Evolutionary conservation across 2,888 invertebrate species (phyloP).

Genomic region (Lepidonotus clava): DNA sequence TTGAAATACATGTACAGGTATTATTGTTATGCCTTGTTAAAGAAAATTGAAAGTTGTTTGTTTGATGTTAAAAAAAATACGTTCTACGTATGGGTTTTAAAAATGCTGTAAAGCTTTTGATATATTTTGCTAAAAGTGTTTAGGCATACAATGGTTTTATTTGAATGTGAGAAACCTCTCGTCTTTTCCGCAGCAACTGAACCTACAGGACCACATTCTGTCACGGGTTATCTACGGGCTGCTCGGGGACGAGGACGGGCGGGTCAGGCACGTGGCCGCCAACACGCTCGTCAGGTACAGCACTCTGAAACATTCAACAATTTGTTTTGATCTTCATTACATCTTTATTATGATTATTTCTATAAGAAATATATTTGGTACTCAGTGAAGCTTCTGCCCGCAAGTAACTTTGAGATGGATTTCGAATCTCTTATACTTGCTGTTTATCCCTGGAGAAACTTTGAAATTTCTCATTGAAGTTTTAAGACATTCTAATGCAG

Average conservation of each 20-base stretch:
- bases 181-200: slow-evolving; percentile 67
- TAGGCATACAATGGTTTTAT: background rate
- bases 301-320: background rate
- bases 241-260: slow-evolving; percentile 88
- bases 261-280: slow-evolving; percentile 88
- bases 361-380: too few species aligned
- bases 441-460: too few species aligned
- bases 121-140: background rate
- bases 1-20: too few species aligned
- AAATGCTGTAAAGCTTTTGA: background rate
- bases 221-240: slow-evolving; percentile 85
- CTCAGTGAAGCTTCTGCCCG: too few species aligned
- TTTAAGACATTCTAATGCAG: too few species aligned
- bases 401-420: too few species aligned
- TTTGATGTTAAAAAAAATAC: too few species aligned
- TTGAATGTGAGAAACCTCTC: background rate
- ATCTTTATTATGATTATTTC: background rate
- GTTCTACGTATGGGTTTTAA: background rate
- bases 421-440: too few species aligned
- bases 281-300: slow-evolving; percentile 85
- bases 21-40: too few species aligned
- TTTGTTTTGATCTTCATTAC: background rate
- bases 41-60: too few species aligned
- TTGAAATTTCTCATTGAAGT: too few species aligned
- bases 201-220: slow-evolving; percentile 83